phyloP scores from a whole-genome alignment of 2,888 invertebrate genomes.

The Hydropsyche betteni region DNA sequence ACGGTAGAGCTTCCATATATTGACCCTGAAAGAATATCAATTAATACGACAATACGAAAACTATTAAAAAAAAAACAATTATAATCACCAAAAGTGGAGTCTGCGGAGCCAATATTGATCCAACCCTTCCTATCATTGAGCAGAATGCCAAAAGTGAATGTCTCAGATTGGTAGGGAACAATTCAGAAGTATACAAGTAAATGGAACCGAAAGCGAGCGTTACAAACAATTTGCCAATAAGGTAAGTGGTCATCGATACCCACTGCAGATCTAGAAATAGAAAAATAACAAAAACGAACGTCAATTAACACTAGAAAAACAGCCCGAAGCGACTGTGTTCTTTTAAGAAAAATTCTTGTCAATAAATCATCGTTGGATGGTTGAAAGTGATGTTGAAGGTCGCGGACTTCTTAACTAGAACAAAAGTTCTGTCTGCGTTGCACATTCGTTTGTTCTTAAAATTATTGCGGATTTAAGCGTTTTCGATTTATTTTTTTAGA shows the following conservation, averaged over 20 bases:
- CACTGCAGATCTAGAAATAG: constrained; percentile 53
- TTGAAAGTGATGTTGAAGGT: not conserved
- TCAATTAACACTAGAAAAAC: constrained; percentile 3
- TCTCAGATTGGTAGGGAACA: constrained; percentile 57
- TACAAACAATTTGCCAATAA: constrained; percentile 57
- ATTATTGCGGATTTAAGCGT: constrained; percentile 54
- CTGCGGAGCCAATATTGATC: constrained; percentile 58
- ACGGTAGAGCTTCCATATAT: constrained; percentile 57
- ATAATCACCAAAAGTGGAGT: constrained; percentile 57
- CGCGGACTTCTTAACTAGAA: constrained; percentile 56
- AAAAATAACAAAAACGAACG: constrained; percentile 18
- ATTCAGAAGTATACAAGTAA: constrained; percentile 58
- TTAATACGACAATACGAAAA: constrained; percentile 56
- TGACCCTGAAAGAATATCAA: constrained; percentile 54
- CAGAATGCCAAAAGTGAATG: constrained; percentile 57
- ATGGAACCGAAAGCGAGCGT: constrained; percentile 57
- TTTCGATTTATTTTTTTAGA: constrained; percentile 3
- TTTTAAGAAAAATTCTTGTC: no score
- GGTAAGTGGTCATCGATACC: constrained; percentile 55
- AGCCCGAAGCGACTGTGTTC: not conserved
- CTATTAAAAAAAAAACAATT: not conserved
- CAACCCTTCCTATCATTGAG: constrained; percentile 59
- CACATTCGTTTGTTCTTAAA: constrained; percentile 53
- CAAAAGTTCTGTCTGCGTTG: constrained; percentile 53
- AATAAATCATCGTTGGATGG: not conserved